Conservation (phyloP, 2,113 vertebrate species). For the Gambusia holbrooki region DNA sequence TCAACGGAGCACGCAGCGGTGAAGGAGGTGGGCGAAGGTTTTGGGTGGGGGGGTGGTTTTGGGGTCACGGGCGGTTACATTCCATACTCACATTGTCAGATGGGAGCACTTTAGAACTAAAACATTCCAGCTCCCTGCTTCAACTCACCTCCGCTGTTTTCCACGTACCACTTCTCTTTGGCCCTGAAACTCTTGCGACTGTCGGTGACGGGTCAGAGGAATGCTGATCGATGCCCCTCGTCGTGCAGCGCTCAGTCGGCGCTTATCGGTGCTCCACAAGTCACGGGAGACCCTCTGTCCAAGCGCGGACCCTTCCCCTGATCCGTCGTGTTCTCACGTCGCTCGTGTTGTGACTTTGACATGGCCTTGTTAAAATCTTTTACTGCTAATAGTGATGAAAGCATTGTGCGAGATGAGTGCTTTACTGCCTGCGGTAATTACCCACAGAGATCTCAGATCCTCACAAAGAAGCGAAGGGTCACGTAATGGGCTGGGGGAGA, state of each 20-base stretch:
- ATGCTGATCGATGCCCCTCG: constrained; percentile 33
- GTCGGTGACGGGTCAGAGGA: constrained; percentile 22
- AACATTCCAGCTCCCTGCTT: constrained; percentile 33
- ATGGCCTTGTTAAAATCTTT: constrained; percentile 33
- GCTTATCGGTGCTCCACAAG: constrained; percentile 36
- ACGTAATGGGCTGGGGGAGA: neutral
- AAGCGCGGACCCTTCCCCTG: constrained; percentile 15
- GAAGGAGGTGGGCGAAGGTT: no score
- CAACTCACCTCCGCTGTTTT: constrained; percentile 33
- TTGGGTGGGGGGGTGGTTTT: constrained; percentile 52
- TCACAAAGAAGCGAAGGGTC: neutral
- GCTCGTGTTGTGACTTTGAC: constrained; percentile 45
- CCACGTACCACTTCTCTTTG: constrained; percentile 31
- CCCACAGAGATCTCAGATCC: constrained; percentile 24
- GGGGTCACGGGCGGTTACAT: constrained; percentile 70
- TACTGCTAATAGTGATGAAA: constrained; percentile 31
- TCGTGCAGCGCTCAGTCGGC: constrained; percentile 37
- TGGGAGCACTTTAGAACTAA: constrained; percentile 29
- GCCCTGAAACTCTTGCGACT: constrained; percentile 48
- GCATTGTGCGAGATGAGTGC: constrained; percentile 11
- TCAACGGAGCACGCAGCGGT: constrained; percentile 31
- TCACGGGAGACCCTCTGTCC: constrained; percentile 34
- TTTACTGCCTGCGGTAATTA: constrained; percentile 35
- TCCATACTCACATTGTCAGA: constrained; percentile 59
- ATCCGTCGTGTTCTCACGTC: constrained; percentile 42